phyloP scores from a whole-genome alignment of 2,113 vertebrate species.

The Maccullochella peelii region DNA sequence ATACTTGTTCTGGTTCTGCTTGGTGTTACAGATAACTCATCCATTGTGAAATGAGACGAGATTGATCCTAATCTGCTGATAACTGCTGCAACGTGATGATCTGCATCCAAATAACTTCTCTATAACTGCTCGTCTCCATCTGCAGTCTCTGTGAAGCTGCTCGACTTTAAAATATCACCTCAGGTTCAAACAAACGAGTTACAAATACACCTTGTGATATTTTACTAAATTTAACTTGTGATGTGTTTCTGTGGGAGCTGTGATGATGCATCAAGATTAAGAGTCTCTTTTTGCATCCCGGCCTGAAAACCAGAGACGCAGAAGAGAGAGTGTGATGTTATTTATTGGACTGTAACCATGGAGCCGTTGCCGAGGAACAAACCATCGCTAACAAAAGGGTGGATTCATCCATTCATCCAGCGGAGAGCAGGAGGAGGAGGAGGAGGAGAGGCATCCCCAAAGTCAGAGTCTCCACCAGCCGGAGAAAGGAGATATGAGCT shows the following conservation, averaged over 20 bases:
- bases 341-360: slow-evolving; percentile 79
- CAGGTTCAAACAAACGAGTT: too few species aligned
- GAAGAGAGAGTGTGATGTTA: slow-evolving; percentile 69
- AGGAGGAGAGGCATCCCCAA: slow-evolving; percentile 62
- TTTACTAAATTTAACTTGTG: background rate
- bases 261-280: background rate
- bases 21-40: too few species aligned
- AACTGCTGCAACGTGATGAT: background rate
- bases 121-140: background rate
- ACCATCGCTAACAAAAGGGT: slow-evolving; percentile 72
- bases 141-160: too few species aligned
- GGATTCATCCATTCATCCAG: slow-evolving; percentile 76
- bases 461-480: background rate
- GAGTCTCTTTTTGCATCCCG: background rate
- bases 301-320: slow-evolving; percentile 40
- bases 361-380: slow-evolving; percentile 67
- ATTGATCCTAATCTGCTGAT: too few species aligned
- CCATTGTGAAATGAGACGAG: too few species aligned
- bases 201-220: background rate
- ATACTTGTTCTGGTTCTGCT: too few species aligned
- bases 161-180: too few species aligned
- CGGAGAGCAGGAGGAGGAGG: slow-evolving; percentile 41
- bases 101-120: background rate
- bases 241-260: too few species aligned
- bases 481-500: slow-evolving; percentile 48